Base-by-base conservation (phyloP, 2,113 vertebrate species). In the Strix aluco region DNA sequence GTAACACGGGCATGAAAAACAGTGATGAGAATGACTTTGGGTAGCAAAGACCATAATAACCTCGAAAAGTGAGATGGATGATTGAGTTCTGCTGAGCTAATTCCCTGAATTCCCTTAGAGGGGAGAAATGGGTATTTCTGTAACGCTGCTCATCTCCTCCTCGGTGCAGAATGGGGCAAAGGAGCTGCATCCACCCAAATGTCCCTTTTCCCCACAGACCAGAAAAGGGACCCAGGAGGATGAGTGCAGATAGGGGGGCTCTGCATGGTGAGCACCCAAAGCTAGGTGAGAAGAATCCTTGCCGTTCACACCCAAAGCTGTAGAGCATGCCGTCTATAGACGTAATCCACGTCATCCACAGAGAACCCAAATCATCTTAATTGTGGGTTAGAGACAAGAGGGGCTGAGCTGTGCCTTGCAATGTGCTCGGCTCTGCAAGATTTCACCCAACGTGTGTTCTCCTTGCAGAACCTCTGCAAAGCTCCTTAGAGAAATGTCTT, bases 381-480 rank as follows among this genome's bases (percentile, higher is more conserved):
- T 8, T 23, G 38, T 0, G 1, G 7, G 4, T 25, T 19, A 19
- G 40, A 71, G 66, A 74, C 61, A 42, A 30, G 26, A 75, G 17
- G 42, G 52, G 54, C 27, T 6, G 2, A 90, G 47, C 30, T 47
- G 15, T 25, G 49, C 23, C 23, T 32, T 71, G 22, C 17, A 19
- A 38, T 1, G 34, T 4, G 26, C 36, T 86, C 10, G 2, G 32
- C 36, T 80, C 46, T 42, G 17, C 1, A 0, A 57, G 25, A 32
- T n/a, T 42, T 69, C 21, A 47, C 51, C 32, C 40, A 51, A 9
- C 3, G 3, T 6, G 5, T 26, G 6, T 47, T 65, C 19, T 85
- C 23, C 29, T 47, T 20, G 52, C 15, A 83, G 78, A 58, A 71
- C 10, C 23, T 77, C 44, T 77, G 8, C 32, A 71, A 55, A 88